These are phyloP conservation scores for Palythoa heliodiscus DNA, from an alignment of 92 coral and sea anemone genomes.

Conservation along the genomic window DNA sequence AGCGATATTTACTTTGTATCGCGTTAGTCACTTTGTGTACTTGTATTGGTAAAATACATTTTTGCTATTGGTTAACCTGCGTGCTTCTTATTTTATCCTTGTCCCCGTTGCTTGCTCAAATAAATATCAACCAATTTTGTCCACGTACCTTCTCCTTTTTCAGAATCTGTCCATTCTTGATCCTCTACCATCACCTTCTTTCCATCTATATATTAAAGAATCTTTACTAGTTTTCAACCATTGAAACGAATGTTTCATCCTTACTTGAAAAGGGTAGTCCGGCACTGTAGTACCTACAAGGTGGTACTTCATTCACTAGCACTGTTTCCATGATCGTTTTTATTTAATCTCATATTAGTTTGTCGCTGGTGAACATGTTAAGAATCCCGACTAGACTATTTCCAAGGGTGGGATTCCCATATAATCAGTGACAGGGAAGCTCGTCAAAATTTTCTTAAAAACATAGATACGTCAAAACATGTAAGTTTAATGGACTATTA, in stretches of 20 bases:
- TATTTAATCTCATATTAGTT: neutral
- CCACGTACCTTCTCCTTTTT: conserved; percentile 3
- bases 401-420: neutral
- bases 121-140: neutral
- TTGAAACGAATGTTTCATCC: neutral
- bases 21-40: conserved; percentile 7
- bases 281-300: neutral
- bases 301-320: conserved; percentile 3
- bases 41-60: neutral
- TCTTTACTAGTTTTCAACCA: conserved; percentile 2
- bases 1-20: too few species aligned
- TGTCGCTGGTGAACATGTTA: neutral
- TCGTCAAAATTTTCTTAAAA: neutral
- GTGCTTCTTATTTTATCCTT: neutral
- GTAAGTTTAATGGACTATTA: neutral
- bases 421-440: neutral
- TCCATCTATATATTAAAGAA: neutral
- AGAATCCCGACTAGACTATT: neutral
- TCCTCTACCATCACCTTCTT: neutral
- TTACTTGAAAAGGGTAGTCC: neutral
- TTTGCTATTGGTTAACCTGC: neutral
- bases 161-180: neutral
- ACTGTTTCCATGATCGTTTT: conserved; percentile 1
- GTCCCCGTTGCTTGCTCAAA: neutral
- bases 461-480: neutral